A percentile compares a stretch with the other conserved stretches of the same genome.
Conservation (phyloP, 2,113 vertebrate species). For the Corapipo altera region DNA sequence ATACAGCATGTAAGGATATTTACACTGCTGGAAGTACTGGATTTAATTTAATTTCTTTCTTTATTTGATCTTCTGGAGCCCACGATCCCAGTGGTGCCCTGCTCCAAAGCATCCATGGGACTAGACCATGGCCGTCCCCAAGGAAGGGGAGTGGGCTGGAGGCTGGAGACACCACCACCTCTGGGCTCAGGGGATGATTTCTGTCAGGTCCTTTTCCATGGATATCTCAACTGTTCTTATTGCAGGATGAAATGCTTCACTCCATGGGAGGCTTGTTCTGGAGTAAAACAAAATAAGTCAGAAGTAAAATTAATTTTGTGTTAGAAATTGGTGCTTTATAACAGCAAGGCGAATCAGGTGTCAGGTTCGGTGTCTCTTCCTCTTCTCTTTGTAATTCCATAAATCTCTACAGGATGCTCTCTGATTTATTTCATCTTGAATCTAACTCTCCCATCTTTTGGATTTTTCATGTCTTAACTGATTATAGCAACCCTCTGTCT, state of each 20-base stretch:
- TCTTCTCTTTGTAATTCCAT: not conserved
- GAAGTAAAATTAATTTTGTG: not conserved
- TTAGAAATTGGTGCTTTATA: not conserved
- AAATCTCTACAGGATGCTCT: not conserved
- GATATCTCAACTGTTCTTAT: not conserved
- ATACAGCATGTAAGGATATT: not conserved
- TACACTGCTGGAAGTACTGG: not conserved
- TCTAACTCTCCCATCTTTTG: not conserved
- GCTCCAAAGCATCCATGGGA: not conserved
- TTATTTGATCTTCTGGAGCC: not conserved
- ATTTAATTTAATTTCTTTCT: not conserved
- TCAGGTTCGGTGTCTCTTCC: not conserved
- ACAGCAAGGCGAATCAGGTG: not conserved
- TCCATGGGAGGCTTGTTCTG: not conserved
- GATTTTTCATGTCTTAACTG: not conserved
- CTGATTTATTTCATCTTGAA: not conserved
- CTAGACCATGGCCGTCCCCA: accelerated
- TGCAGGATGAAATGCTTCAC: not conserved
- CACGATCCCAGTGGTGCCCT: not conserved
- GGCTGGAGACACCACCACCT: no score
- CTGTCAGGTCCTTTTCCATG: not conserved
- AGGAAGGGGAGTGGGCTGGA: not conserved
- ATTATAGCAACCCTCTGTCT: not conserved
- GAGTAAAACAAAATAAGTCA: not conserved
- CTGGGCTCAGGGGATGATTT: accelerated